Percentiles rank a stretch among this genome's conserved stretches.
phyloP scores from a whole-genome alignment of 1,140 invertebrate genomes.

The Zaprionus gabonicus region DNA sequence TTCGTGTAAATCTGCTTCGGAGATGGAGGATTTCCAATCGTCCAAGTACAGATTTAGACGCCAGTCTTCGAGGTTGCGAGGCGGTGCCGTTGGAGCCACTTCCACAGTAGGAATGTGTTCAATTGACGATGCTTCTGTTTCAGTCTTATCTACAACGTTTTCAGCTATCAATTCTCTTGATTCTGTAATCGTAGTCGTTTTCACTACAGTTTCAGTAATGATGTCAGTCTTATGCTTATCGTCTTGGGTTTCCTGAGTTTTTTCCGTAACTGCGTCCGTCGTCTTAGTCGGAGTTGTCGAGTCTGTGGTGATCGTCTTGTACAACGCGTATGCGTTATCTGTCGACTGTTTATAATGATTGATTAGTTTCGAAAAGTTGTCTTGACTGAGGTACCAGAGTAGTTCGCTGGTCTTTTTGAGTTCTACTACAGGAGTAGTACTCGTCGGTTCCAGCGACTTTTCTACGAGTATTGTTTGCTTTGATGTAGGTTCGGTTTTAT shows the following conservation, averaged over 20 bases:
- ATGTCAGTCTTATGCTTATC: slow-evolving; percentile 78
- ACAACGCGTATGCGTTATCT: slow-evolving; percentile 46
- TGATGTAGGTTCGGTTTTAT: not conserved
- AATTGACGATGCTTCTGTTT: slow-evolving; percentile 70
- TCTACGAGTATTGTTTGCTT: slow-evolving; percentile 15
- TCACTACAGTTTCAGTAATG: slow-evolving; percentile 81
- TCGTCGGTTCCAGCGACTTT: slow-evolving; percentile 5
- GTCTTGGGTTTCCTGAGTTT: slow-evolving; percentile 75
- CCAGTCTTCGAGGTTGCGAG: slow-evolving; percentile 59
- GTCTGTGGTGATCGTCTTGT: slow-evolving; percentile 45
- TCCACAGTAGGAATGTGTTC: slow-evolving; percentile 75
- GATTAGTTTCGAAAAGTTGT: slow-evolving; percentile 58
- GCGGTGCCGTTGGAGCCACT: slow-evolving; percentile 30
- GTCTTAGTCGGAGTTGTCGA: slow-evolving; percentile 42
- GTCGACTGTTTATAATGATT: slow-evolving; percentile 52
- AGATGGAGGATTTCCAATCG: slow-evolving; percentile 53
- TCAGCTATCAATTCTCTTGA: slow-evolving; percentile 58
- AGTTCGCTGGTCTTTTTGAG: slow-evolving; percentile 40
- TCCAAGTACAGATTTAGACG: slow-evolving; percentile 71
- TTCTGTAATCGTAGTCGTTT: slow-evolving; percentile 72
- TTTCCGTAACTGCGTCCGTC: slow-evolving; percentile 29
- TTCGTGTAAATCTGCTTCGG: slow-evolving; percentile 52
- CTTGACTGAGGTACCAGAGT: slow-evolving; percentile 65
- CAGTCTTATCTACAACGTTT: slow-evolving; percentile 78
- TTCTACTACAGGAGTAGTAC: slow-evolving; percentile 12